phyloP scores from a whole-genome alignment of 2,797 vertebrate genomes.

The Peromyscus eremicus region DNA sequence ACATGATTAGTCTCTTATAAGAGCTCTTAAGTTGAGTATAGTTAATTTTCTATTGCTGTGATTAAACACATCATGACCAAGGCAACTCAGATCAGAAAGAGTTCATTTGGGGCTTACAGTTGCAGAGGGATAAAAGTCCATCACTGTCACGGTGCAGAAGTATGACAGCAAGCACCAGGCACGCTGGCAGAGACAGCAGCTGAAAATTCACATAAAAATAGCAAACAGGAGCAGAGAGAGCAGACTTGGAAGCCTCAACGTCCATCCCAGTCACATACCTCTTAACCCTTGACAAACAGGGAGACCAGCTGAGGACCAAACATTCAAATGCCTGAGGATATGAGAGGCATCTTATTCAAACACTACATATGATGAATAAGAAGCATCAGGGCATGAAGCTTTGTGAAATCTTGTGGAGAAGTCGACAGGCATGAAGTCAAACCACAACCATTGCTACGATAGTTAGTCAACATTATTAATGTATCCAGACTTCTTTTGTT shows the following conservation, averaged over 20 bases:
- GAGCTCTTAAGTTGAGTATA: background rate
- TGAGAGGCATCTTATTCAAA: background rate
- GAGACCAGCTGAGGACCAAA: background rate
- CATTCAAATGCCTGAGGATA: background rate
- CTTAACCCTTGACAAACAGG: background rate
- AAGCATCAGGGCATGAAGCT: conserved; percentile 18
- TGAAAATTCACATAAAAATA: background rate
- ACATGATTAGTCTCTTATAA: conserved; percentile 56
- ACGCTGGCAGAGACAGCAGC: background rate
- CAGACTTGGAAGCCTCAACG: background rate
- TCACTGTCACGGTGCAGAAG: background rate
- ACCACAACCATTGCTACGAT: background rate
- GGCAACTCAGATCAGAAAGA: too few relatives aligned
- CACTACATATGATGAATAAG: background rate
- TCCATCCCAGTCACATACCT: background rate
- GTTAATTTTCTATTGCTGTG: background rate
- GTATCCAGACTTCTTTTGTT: background rate
- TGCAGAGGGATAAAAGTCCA: background rate
- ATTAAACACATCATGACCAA: background rate
- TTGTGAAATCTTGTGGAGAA: background rate
- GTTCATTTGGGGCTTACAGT: background rate
- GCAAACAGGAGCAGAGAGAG: background rate
- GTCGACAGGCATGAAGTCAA: conserved; percentile 19
- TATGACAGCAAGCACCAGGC: too few relatives aligned
- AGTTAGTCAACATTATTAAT: background rate